These are phyloP conservation scores for Watsonalla cultraria DNA, from an alignment of 2,888 invertebrate species.

Conservation along the genomic window DNA sequence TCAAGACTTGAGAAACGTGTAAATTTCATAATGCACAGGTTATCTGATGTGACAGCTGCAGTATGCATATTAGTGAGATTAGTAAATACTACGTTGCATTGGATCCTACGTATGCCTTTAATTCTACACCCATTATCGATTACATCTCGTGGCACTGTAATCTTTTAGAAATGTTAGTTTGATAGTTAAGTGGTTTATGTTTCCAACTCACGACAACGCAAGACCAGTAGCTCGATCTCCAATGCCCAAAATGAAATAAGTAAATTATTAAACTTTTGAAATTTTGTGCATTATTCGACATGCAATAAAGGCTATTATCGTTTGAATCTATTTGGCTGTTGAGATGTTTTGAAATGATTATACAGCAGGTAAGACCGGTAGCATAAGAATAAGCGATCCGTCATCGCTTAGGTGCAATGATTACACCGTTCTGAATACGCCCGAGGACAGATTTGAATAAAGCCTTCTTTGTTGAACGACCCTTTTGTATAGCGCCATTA, in stretches of 20 bases:
- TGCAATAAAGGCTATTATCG: conserved; percentile 22
- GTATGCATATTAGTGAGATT: conserved; percentile 47
- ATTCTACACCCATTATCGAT: neutral
- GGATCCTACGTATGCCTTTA: conserved; percentile 1
- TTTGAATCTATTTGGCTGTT: conserved; percentile 16
- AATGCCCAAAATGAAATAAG: conserved; percentile 10
- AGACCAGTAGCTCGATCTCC: conserved; percentile 31
- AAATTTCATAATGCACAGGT: conserved; percentile 30
- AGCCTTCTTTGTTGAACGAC: conserved; percentile 17
- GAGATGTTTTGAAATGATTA: conserved; percentile 23
- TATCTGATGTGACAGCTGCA: conserved; percentile 41
- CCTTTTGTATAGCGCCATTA: conserved; percentile 11
- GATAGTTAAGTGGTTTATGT: conserved; percentile 1
- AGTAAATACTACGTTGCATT: conserved; percentile 39
- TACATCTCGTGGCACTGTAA: too few species aligned
- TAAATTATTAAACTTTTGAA: conserved; percentile 7
- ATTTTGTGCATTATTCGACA: conserved; percentile 8
- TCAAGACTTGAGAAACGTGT: conserved; percentile 16
- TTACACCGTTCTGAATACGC: conserved; percentile 49
- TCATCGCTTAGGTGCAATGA: conserved; percentile 65
- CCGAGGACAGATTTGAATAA: conserved; percentile 56
- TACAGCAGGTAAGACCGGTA: conserved; percentile 61
- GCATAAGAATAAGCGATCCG: conserved; percentile 73
- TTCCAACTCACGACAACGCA: conserved; percentile 17
- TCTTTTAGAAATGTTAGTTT: too few species aligned